A percentile compares a stretch with the other conserved stretches of the same genome.
These are phyloP conservation scores for Coccyzus lansbergi DNA, from an alignment of 2,797 vertebrate genomes.

Conservation along the genomic window DNA sequence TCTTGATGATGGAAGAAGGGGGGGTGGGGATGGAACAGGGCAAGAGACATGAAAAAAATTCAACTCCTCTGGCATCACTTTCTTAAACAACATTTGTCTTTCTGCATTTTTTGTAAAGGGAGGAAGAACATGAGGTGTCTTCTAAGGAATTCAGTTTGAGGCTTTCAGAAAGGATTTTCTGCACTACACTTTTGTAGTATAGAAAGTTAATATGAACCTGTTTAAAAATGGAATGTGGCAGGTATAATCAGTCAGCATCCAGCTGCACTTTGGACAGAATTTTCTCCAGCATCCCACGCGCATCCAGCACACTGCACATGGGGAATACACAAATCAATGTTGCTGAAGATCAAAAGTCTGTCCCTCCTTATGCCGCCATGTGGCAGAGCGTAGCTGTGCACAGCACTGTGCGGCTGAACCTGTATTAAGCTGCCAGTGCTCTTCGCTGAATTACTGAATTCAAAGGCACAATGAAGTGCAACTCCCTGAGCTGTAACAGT, in stretches of 20 bases:
- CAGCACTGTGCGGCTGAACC: neutral
- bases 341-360: neutral
- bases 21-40: neutral
- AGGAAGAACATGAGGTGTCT: neutral
- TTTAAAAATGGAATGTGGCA: neutral
- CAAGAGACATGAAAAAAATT: neutral
- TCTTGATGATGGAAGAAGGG: neutral
- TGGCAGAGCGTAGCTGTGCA: neutral
- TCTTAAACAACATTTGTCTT: neutral
- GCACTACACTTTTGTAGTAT: neutral
- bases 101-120: neutral
- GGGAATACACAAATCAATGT: neutral
- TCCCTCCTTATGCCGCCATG: neutral
- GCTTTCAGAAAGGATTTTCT: neutral
- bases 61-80: neutral
- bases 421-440: neutral
- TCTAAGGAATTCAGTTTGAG: neutral
- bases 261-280: accelerated
- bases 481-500: accelerated
- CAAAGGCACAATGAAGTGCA: accelerated
- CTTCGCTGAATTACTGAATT: neutral
- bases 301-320: accelerated
- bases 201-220: neutral
- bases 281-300: neutral
- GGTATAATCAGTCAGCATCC: neutral